Conservation (phyloP, 2,113 vertebrate species). For the Acinonyx jubatus region DNA sequence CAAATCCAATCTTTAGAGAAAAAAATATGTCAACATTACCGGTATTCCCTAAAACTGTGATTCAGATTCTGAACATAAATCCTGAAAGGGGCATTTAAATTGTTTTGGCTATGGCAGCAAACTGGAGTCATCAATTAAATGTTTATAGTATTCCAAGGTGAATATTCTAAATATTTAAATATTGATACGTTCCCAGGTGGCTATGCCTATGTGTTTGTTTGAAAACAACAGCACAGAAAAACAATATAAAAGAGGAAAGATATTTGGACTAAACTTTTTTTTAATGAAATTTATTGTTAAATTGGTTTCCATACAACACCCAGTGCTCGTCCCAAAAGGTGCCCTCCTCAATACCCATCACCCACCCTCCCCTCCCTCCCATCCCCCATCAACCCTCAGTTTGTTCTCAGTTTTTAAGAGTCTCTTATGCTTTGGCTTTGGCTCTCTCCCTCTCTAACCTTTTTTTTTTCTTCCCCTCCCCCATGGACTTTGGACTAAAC, state of each 20-base stretch:
- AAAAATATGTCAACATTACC: neutral
- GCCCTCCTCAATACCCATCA: too few relatives aligned
- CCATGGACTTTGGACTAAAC: neutral
- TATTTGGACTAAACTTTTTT: neutral
- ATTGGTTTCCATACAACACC: too few relatives aligned
- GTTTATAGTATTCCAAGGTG: neutral
- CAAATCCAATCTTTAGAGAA: slow-evolving; percentile 37
- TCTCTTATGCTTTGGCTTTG: too few relatives aligned
- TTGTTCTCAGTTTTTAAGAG: too few relatives aligned
- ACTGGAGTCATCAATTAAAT: slow-evolving; percentile 11
- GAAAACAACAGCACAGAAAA: slow-evolving; percentile 1
- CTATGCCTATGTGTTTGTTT: neutral
- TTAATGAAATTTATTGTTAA: too few relatives aligned
- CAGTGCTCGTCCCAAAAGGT: too few relatives aligned
- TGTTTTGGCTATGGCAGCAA: slow-evolving; percentile 17
- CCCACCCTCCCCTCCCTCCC: too few relatives aligned
- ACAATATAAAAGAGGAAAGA: neutral
- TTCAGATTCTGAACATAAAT: slow-evolving; percentile 32
- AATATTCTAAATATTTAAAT: slow-evolving; percentile 37
- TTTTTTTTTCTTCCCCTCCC: too few relatives aligned
- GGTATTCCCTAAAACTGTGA: slow-evolving; percentile 15
- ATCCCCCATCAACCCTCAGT: too few relatives aligned
- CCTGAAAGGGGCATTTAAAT: neutral
- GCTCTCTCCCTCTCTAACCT: too few relatives aligned
- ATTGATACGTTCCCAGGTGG: slow-evolving; percentile 15